A percentile compares a stretch with the other conserved stretches of the same genome.
Conservation (phyloP, 2,888 invertebrate genomes). For the Parthenolecanium corni region DNA sequence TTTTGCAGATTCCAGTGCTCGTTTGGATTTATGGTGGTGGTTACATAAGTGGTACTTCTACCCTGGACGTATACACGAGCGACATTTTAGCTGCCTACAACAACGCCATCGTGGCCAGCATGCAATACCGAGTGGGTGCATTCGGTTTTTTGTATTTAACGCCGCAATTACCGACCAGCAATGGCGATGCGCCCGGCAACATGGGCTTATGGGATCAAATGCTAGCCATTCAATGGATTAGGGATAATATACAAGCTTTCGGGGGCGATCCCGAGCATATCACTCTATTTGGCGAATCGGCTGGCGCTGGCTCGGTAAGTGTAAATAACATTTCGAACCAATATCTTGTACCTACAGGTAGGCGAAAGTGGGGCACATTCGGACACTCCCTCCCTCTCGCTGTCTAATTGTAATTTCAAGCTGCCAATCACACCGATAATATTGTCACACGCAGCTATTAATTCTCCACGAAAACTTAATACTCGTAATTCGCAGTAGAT, state of each 20-base stretch:
- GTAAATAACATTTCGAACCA: conserved; percentile 36
- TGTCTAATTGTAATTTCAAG: too few relatives aligned
- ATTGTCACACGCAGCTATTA: too few relatives aligned
- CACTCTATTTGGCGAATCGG: conserved; percentile 90
- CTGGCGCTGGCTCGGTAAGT: conserved; percentile 82
- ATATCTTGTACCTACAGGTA: too few relatives aligned
- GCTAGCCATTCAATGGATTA: conserved; percentile 83
- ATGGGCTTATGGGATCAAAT: conserved; percentile 93
- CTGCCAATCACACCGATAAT: too few relatives aligned
- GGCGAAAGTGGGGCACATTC: too few relatives aligned
- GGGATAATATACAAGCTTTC: conserved; percentile 80
- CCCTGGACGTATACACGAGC: conserved; percentile 88
- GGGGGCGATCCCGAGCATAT: conserved; percentile 87
- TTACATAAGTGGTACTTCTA: conserved; percentile 84
- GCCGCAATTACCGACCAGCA: conserved; percentile 52
- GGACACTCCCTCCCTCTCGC: too few relatives aligned
- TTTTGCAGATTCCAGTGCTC: conserved; percentile 54
- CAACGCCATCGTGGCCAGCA: conserved; percentile 86
- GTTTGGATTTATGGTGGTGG: conserved; percentile 94
- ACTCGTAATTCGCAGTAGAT: too few relatives aligned
- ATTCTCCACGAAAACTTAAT: too few relatives aligned
- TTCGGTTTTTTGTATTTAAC: conserved; percentile 83
- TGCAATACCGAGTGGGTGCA: conserved; percentile 87
- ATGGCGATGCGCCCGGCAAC: conserved; percentile 76
- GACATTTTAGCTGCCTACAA: conserved; percentile 78